These are phyloP conservation scores for Zaprionus lachaisei DNA, from an alignment of 1,140 invertebrate species.

Conservation along the genomic window DNA sequence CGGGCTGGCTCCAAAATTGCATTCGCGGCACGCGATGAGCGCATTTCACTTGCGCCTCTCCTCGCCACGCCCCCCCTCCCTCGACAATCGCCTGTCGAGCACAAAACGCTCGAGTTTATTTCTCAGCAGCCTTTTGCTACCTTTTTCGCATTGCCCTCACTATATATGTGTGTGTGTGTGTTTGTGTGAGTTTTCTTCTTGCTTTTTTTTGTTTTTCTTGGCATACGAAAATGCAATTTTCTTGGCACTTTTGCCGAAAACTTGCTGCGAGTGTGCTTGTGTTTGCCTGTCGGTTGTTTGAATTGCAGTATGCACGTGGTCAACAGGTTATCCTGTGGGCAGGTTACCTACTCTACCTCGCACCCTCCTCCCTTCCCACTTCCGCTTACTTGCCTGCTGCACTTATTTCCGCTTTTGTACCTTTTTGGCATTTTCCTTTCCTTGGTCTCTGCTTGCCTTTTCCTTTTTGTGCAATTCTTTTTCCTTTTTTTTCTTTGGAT, in stretches of 20 bases:
- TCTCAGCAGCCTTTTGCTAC: slow-evolving; percentile 74
- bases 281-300: slow-evolving; percentile 44
- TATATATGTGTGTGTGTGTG: slow-evolving; percentile 15
- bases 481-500: slow-evolving; percentile 33
- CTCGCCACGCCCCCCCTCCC: not conserved
- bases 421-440: slow-evolving; percentile 80
- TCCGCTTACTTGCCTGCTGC: slow-evolving; percentile 60
- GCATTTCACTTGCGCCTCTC: slow-evolving; percentile 66
- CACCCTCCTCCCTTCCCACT: not conserved
- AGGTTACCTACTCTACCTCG: slow-evolving; percentile 23
- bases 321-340: slow-evolving; percentile 79
- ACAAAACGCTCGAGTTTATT: slow-evolving; percentile 76
- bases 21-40: slow-evolving; percentile 82
- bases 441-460: slow-evolving; percentile 44
- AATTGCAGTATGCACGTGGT: slow-evolving; percentile 80
- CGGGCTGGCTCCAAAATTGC: slow-evolving; percentile 67
- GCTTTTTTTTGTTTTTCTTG: slow-evolving; percentile 16
- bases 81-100: slow-evolving; percentile 39
- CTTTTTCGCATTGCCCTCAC: slow-evolving; percentile 63
- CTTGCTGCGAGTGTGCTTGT: slow-evolving; percentile 45
- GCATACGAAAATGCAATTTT: slow-evolving; percentile 76
- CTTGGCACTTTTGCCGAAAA: slow-evolving; percentile 80
- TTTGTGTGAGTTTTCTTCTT: not conserved
- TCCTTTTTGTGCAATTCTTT: slow-evolving; percentile 28
- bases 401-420: slow-evolving; percentile 82